Evolutionary conservation across 2,797 vertebrate species (phyloP).

Genomic region (Rallus crepitans): DNA sequence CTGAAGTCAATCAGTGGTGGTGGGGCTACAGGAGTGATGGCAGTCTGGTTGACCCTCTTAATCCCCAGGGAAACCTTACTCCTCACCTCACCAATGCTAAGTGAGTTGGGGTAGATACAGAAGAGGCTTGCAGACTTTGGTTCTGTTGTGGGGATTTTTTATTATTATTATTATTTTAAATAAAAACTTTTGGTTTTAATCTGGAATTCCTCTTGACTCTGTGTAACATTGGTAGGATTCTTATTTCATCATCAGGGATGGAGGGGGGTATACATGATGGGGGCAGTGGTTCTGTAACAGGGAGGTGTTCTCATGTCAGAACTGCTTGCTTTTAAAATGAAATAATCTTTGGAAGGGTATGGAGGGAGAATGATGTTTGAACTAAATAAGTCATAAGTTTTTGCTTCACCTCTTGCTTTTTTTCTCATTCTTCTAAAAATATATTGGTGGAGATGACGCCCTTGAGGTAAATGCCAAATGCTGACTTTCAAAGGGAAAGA

Average conservation of each 20-base stretch:
- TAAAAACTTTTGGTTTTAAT: background rate
- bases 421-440: background rate
- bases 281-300: background rate
- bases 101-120: background rate
- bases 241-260: background rate
- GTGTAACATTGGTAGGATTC: background rate
- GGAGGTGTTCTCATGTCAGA: background rate
- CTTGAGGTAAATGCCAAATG: background rate
- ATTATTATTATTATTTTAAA: background rate
- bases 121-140: background rate
- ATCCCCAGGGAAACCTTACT: background rate
- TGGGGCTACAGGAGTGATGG: background rate
- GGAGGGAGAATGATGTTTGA: background rate
- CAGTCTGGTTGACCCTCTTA: background rate
- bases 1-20: background rate
- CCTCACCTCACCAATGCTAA: background rate
- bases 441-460: background rate
- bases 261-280: background rate
- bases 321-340: background rate
- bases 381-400: background rate
- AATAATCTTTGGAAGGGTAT: background rate
- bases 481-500: background rate
- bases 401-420: background rate
- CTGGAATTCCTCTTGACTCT: background rate
- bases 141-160: background rate